Evolutionary conservation across 2,888 invertebrate genomes (phyloP), one percentile per base, ranked within the genome.

Genomic region (Hydraecia micacea): DNA sequence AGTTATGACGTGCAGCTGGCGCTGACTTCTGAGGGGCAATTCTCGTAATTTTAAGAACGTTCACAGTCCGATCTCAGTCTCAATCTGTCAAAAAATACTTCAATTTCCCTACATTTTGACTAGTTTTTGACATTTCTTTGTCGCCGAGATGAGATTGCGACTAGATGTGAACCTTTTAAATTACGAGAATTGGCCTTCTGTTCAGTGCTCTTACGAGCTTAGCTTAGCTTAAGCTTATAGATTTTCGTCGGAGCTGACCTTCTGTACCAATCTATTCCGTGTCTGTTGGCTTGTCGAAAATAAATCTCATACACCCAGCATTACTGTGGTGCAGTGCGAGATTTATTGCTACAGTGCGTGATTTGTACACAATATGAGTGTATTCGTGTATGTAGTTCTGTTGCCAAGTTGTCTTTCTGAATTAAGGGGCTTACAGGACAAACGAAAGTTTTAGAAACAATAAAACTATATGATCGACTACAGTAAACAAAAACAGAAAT

Each of bases 311-410:
- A 58, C 18, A 42, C 18, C 8, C 36, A 60, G 32, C 8, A 21
- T 42, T 28, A 11, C 18, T 52, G 28, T 28, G 55, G 18, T 82
- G 69, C 86, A 73, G 60, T 46, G n/a, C 62, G 18, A 69, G 62
- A 83, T 83, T 81, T 83, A 83, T 76, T 66, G 62, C 32, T 15
- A 0, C 0, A 15, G n/a, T 49, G 39, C 75, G 83, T 82, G 72
- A 73, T 72, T 73, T 73, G 42, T 62, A 21, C 36, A 55, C 55
- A 73, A 73, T 63, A 82, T 63, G 13, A 65, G 28, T 49, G 55
- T 67, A 32, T 75, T 69, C 73, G 1, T 49, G 28, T 49, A 13
- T 28, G 2, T 39, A 2, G 13, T 76, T 62, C 36, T 49, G 39
- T 67, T 71, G 62, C 71, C 79, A 84, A 78, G 9, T 15, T 62